phyloP scores from a whole-genome alignment of 2,113 vertebrate species.

The Pandion haliaetus region DNA sequence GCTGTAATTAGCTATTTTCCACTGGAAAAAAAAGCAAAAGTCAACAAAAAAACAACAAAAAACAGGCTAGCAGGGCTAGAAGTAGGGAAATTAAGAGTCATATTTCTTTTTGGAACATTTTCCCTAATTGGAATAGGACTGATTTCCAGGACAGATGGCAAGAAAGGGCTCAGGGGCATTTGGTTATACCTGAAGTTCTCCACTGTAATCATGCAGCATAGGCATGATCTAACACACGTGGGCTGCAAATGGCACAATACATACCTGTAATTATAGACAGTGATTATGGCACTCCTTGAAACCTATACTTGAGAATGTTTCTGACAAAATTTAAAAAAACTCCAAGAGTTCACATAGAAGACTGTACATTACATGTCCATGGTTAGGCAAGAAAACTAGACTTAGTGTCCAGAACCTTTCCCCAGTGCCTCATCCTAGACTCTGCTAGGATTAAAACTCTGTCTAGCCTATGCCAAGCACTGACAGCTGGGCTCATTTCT shows the following conservation, averaged over 20 bases:
- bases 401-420: neutral
- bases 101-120: neutral
- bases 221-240: neutral
- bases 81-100: neutral
- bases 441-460: neutral
- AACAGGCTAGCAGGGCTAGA: neutral
- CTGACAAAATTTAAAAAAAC: neutral
- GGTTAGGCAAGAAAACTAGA: neutral
- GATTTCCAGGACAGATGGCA: neutral
- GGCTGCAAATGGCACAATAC: neutral
- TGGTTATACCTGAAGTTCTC: neutral
- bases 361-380: neutral
- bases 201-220: neutral
- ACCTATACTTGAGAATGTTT: neutral
- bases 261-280: neutral
- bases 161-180: neutral
- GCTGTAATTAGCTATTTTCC: neutral
- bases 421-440: neutral
- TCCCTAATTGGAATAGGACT: neutral
- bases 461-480: neutral
- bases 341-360: neutral
- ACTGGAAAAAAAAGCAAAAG: neutral
- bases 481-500: neutral
- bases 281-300: neutral
- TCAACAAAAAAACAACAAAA: neutral